phyloP scores from a whole-genome alignment of 2,113 vertebrate species.

The Cavia aperea region DNA sequence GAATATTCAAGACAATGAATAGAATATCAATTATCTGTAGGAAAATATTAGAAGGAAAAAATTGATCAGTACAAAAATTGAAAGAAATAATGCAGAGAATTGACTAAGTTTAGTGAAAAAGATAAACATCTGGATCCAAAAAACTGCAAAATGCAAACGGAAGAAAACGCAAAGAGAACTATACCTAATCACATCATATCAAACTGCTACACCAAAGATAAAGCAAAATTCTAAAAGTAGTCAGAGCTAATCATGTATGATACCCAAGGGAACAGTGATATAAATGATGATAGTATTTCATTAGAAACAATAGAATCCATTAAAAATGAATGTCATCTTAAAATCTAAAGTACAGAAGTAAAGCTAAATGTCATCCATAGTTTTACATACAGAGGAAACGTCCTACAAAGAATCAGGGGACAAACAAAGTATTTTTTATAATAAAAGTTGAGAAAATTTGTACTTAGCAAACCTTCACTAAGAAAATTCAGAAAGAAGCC shows the following conservation, averaged over 20 bases:
- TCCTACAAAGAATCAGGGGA: neutral
- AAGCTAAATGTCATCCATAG: conserved; percentile 4
- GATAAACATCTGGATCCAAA: neutral
- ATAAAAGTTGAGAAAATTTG: neutral
- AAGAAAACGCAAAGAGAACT: neutral
- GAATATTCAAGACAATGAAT: neutral
- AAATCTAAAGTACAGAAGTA: neutral
- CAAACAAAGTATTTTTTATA: conserved; percentile 1
- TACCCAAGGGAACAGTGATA: neutral
- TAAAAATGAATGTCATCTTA: neutral
- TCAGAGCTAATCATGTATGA: neutral
- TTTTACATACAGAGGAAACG: conserved; percentile 8
- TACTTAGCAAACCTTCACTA: neutral
- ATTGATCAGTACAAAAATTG: neutral
- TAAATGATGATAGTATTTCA: neutral
- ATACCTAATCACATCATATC: neutral
- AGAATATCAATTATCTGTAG: neutral
- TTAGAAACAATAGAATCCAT: neutral
- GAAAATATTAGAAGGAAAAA: neutral
- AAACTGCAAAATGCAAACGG: neutral
- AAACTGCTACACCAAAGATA: neutral
- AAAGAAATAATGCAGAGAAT: conserved; percentile 21
- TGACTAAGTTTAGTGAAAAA: neutral
- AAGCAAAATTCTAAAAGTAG: neutral
- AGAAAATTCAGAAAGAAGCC: conserved; percentile 28